These are phyloP conservation scores for Notamacropus eugenii DNA, from an alignment of 2,797 vertebrate genomes.

Conservation along the genomic window DNA sequence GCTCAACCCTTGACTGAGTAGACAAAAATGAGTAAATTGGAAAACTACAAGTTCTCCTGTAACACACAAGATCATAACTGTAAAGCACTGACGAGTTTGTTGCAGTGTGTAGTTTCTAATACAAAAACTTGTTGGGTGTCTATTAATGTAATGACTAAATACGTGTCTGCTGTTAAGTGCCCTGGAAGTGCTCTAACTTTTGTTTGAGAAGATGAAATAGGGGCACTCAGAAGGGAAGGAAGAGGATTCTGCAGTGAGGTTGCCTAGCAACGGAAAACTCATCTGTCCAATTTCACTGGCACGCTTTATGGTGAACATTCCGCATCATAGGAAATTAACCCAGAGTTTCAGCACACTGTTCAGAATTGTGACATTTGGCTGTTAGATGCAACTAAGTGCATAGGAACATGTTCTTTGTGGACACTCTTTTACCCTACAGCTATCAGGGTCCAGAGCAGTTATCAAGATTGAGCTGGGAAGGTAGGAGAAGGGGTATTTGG, in stretches of 20 bases:
- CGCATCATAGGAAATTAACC: conserved; percentile 76
- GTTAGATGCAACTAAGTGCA: conserved; percentile 60
- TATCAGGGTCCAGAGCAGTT: background rate
- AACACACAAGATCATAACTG: conserved; percentile 65
- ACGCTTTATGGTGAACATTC: conserved; percentile 72
- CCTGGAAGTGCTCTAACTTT: conserved; percentile 71
- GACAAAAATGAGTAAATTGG: conserved; percentile 64
- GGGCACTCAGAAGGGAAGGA: conserved; percentile 74
- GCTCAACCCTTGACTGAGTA: conserved; percentile 10
- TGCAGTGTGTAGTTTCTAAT: conserved; percentile 70
- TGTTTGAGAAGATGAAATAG: conserved; percentile 66
- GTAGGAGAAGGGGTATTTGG: background rate
- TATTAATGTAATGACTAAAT: conserved; percentile 80
- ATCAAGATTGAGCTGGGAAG: background rate
- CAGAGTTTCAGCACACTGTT: conserved; percentile 64
- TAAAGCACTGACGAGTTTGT: conserved; percentile 70
- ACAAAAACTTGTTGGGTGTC: conserved; percentile 76
- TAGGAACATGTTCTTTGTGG: conserved; percentile 53
- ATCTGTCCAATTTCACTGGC: conserved; percentile 64
- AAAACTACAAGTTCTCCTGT: conserved; percentile 72
- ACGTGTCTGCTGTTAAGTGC: conserved; percentile 74
- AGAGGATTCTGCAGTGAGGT: conserved; percentile 75
- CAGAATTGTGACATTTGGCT: conserved; percentile 74
- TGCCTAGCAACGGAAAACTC: conserved; percentile 85
- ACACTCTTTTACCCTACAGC: background rate